phyloP scores from a whole-genome alignment of 2,888 invertebrate genomes.

The Oxyteleia sp. region DNA sequence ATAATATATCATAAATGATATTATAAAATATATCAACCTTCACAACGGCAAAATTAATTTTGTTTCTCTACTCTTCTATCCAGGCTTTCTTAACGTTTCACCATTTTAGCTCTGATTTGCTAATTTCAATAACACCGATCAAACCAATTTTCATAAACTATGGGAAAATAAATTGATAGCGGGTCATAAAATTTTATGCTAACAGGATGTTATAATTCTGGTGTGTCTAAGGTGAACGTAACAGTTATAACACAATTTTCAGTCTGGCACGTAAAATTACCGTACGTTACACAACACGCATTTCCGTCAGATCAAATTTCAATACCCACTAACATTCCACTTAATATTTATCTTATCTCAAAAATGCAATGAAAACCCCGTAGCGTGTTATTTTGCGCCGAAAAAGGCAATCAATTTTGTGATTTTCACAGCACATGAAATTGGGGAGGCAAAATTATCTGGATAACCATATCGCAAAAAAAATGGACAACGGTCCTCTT shows the following conservation, averaged over 20 bases:
- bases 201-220: conserved; percentile 68
- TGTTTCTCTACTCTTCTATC: too few relatives aligned
- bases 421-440: conserved; percentile 54
- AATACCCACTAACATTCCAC: conserved; percentile 21
- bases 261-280: conserved; percentile 46
- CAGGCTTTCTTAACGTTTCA: too few relatives aligned
- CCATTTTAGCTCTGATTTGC: conserved; percentile 14
- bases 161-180: conserved; percentile 41
- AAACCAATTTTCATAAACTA: conserved; percentile 32
- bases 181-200: conserved; percentile 54
- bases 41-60: too few relatives aligned
- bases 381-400: conserved; percentile 16
- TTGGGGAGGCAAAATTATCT: conserved; percentile 44
- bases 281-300: conserved; percentile 34
- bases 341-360: conserved; percentile 24
- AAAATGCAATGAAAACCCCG: conserved; percentile 1
- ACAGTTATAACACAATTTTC: conserved; percentile 51
- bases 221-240: conserved; percentile 51
- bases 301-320: conserved; percentile 48
- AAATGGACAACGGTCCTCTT: conserved; percentile 36
- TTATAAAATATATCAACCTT: too few relatives aligned
- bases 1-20: too few relatives aligned
- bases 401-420: conserved; percentile 40
- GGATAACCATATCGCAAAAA: conserved; percentile 37
- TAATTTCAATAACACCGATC: conserved; percentile 41